Evolutionary conservation across 1,140 invertebrate species (phyloP).

Genomic region (Periplaneta americana): DNA sequence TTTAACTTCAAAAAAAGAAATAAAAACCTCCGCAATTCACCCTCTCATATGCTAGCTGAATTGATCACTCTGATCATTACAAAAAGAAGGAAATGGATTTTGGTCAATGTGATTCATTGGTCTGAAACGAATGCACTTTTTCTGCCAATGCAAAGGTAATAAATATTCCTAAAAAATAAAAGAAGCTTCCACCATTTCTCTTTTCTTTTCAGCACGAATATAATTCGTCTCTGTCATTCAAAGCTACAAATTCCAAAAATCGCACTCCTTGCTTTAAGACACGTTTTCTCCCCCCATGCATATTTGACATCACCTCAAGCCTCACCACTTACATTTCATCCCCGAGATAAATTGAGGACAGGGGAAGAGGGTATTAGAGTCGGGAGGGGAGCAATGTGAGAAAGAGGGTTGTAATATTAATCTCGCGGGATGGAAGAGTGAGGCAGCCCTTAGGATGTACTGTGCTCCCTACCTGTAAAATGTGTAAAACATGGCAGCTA

Average conservation of each 20-base stretch:
- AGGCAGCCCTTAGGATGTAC: background rate
- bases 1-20: background rate
- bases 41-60: background rate
- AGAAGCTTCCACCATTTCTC: background rate
- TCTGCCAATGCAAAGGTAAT: background rate
- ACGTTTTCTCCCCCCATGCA: background rate
- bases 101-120: background rate
- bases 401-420: background rate
- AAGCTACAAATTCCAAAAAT: background rate
- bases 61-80: background rate
- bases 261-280: background rate
- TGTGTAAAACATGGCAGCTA: background rate
- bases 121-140: background rate
- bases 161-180: background rate
- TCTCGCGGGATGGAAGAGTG: background rate
- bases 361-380: background rate
- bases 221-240: background rate
- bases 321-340: background rate
- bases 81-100: background rate
- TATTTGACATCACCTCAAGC: background rate
- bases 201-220: background rate
- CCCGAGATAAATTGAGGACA: background rate
- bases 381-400: too few species aligned
- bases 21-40: too few species aligned
- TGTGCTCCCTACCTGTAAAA: background rate